Evolutionary conservation across 2,888 invertebrate genomes (phyloP).

Genomic region (Physocephala rufipes): DNA sequence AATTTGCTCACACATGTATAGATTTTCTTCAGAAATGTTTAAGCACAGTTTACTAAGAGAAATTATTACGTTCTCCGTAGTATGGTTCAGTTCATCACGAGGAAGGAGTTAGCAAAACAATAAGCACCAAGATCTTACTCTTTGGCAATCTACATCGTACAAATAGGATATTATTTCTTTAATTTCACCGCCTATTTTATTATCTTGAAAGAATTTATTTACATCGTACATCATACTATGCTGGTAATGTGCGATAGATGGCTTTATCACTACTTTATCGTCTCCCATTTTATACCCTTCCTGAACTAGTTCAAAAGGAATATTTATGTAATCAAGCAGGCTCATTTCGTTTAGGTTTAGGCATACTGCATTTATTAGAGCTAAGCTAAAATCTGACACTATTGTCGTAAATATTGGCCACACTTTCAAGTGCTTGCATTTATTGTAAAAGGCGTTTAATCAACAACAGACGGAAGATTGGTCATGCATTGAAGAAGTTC

Average conservation of each 20-base stretch:
- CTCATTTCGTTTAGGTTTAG: background rate
- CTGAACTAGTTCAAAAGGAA: background rate
- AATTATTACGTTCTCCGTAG: background rate
- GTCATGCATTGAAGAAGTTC: background rate
- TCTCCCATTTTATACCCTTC: background rate
- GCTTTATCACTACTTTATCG: background rate
- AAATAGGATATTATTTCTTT: slow-evolving; percentile 8
- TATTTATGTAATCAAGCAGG: slow-evolving; percentile 7
- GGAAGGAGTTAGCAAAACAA: background rate
- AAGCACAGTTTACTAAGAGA: background rate
- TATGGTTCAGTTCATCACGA: background rate
- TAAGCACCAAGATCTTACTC: background rate
- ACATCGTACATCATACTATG: background rate
- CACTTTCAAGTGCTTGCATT: background rate
- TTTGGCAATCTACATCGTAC: background rate
- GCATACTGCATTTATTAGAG: too few species aligned
- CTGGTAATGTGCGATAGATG: background rate
- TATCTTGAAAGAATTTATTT: background rate
- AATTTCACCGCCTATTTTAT: background rate
- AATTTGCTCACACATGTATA: background rate
- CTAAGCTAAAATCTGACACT: too few species aligned
- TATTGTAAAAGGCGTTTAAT: background rate
- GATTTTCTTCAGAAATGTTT: background rate
- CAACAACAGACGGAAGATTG: background rate
- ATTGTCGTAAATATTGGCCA: too few species aligned